Percentiles rank a stretch among this genome's conserved stretches.
phyloP scores from a whole-genome alignment of 2,113 vertebrate species.

The Rhinoptilus africanus region DNA sequence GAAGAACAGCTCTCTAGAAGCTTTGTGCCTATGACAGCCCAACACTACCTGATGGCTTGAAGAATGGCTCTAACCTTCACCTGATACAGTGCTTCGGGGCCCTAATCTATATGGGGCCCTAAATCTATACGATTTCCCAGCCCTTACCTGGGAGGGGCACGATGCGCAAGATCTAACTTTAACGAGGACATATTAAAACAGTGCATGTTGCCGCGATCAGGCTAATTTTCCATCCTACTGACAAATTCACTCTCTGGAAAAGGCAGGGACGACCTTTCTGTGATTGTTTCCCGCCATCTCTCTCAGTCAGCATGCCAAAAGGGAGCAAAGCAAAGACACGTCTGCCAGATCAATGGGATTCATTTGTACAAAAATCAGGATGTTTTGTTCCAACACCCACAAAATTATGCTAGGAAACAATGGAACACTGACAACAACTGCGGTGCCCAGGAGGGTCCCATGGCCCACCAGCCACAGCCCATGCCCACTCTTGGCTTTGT shows the following conservation, averaged over 20 bases:
- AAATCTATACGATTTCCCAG: too few relatives aligned
- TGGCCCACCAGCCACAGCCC: not conserved
- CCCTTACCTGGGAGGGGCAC: not conserved
- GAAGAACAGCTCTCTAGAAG: not conserved
- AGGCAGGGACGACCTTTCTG: not conserved
- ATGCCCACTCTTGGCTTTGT: fast-evolving
- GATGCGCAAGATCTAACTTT: not conserved
- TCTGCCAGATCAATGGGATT: not conserved
- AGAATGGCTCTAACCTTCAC: not conserved
- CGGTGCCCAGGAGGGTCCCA: not conserved
- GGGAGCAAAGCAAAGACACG: not conserved
- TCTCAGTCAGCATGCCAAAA: not conserved
- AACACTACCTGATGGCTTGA: not conserved
- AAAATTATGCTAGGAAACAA: not conserved
- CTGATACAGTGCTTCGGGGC: not conserved
- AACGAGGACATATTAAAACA: not conserved
- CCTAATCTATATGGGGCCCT: too few relatives aligned
- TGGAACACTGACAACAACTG: fast-evolving
- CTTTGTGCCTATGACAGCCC: not conserved
- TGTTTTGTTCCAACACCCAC: not conserved
- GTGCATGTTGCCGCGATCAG: not conserved
- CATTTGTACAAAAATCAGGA: not conserved
- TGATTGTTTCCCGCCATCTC: not conserved
- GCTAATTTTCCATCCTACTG: not conserved
- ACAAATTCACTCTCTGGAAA: not conserved